Evolutionary conservation across 92 coral and sea anemone genomes (phyloP).

Genomic region (Siderastrea radians): DNA sequence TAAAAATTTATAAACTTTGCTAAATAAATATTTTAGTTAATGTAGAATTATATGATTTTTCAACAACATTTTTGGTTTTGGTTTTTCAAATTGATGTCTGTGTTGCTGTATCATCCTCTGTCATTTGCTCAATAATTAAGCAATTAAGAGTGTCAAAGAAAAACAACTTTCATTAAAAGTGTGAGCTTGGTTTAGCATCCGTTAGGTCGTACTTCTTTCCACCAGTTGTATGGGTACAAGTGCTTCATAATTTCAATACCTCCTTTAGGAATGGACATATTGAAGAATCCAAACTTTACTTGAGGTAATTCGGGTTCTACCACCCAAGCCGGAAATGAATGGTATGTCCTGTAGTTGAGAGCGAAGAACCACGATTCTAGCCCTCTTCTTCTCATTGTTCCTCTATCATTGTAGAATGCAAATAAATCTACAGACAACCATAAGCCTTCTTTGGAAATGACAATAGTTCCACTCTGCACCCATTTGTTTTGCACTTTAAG

Average conservation of each 20-base stretch:
- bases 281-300: slow-evolving; percentile 77
- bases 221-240: slow-evolving; percentile 88
- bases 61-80: too few relatives aligned
- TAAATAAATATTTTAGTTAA: too few relatives aligned
- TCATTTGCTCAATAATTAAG: too few relatives aligned
- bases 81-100: too few relatives aligned
- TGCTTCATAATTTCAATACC: slow-evolving; percentile 84
- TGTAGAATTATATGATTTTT: too few relatives aligned
- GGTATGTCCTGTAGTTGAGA: slow-evolving; percentile 75
- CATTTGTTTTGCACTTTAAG: slow-evolving; percentile 34
- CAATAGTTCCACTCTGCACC: slow-evolving; percentile 67
- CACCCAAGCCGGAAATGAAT: slow-evolving; percentile 83
- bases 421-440: slow-evolving; percentile 76
- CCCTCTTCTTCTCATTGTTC: slow-evolving; percentile 86
- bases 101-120: too few relatives aligned
- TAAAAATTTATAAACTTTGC: too few relatives aligned
- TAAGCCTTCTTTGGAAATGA: slow-evolving; percentile 52
- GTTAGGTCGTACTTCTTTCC: slow-evolving; percentile 77
- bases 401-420: slow-evolving; percentile 71
- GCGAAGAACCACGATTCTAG: slow-evolving; percentile 78
- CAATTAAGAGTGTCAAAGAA: background rate
- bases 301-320: slow-evolving; percentile 82
- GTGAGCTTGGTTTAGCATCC: slow-evolving; percentile 27
- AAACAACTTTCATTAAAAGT: background rate
- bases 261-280: slow-evolving; percentile 82